Conservation (phyloP, 2,888 invertebrate genomes). For the Phymatocera aterrima region DNA sequence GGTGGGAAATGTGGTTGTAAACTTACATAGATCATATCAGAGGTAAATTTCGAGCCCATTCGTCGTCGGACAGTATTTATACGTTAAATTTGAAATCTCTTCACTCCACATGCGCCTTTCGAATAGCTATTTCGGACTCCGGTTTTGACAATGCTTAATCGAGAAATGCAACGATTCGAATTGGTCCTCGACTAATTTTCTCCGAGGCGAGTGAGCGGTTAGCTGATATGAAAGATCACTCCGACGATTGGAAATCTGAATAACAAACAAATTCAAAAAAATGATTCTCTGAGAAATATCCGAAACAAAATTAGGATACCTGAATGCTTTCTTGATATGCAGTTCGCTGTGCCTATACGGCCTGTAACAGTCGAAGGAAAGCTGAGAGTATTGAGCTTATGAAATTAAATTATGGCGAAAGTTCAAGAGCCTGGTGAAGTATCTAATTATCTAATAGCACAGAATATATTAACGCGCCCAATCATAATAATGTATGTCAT, state of each 20-base stretch:
- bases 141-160: not conserved
- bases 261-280: not conserved
- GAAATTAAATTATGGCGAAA: not conserved
- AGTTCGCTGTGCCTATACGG: too few species aligned
- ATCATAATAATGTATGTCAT: not conserved
- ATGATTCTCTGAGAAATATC: not conserved
- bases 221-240: not conserved
- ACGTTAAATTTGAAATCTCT: not conserved
- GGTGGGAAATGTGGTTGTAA: not conserved
- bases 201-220: not conserved
- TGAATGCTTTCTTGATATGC: not conserved
- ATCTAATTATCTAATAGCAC: not conserved
- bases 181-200: not conserved
- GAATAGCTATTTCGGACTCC: not conserved
- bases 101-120: not conserved
- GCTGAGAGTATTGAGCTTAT: not conserved
- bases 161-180: not conserved
- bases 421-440: not conserved
- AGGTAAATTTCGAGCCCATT: not conserved
- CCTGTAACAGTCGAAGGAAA: not conserved
- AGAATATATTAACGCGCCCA: not conserved
- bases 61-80: not conserved
- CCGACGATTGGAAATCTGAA: not conserved
- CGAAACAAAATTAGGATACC: not conserved
- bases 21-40: constrained; percentile 2